phyloP scores from a whole-genome alignment of 2,888 invertebrate genomes.

The Mycogona germanica region DNA sequence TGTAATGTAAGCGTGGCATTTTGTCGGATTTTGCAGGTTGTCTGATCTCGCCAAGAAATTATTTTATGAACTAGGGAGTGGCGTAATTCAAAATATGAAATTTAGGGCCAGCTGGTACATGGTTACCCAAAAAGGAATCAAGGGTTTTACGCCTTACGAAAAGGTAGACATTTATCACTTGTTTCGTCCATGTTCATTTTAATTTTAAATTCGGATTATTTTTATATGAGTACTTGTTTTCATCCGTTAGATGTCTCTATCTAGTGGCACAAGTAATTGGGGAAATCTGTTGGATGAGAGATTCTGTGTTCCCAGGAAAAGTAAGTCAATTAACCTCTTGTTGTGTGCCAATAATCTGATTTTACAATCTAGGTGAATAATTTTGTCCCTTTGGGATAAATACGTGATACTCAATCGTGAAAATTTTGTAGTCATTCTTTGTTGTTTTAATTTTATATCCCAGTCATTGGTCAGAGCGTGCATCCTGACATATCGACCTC shows the following conservation, averaged over 20 bases:
- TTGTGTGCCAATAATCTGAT: neutral
- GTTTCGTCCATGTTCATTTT: neutral
- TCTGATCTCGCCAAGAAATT: constrained; percentile 39
- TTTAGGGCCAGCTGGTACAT: constrained; percentile 44
- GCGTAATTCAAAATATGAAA: constrained; percentile 41
- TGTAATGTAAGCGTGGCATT: constrained; percentile 3
- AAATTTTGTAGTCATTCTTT: neutral
- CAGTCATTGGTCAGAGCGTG: constrained; percentile 27
- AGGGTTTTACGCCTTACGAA: constrained; percentile 41
- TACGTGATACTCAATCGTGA: neutral
- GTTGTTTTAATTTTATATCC: constrained; percentile 8
- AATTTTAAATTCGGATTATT: neutral
- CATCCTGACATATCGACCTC: constrained; percentile 34
- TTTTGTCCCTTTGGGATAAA: neutral
- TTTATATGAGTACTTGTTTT: neutral
- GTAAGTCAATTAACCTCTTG: constrained; percentile 23
- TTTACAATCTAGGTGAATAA: neutral
- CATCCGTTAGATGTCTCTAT: constrained; percentile 19
- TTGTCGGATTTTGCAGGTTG: constrained; percentile 35
- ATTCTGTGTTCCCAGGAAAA: constrained; percentile 38
- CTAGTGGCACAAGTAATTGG: constrained; percentile 29
- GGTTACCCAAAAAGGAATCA: constrained; percentile 40
- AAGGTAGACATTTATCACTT: constrained; percentile 28
- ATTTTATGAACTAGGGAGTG: constrained; percentile 41
- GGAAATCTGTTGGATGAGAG: constrained; percentile 30